Percentiles rank a stretch among this genome's conserved stretches.
phyloP scores from a whole-genome alignment of 2,888 invertebrate species.

The Phaonia tiefii region DNA sequence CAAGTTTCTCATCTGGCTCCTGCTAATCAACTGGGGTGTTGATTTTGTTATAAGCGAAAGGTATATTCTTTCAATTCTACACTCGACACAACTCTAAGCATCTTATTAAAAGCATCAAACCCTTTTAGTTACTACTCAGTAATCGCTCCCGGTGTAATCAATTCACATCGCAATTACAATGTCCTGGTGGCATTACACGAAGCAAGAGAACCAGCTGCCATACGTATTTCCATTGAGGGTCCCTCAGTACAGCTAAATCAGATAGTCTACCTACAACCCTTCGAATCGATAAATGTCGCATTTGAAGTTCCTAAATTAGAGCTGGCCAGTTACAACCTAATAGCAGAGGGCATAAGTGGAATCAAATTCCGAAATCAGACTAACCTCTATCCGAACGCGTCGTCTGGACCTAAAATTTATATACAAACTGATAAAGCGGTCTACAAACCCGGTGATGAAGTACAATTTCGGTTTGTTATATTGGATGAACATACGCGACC shows the following conservation, averaged over 20 bases:
- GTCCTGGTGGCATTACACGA: conserved; percentile 20
- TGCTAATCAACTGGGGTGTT: too few species aligned
- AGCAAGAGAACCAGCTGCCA: not conserved
- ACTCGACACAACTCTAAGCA: too few species aligned
- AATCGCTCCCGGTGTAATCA: conserved; percentile 20
- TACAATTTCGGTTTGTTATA: conserved; percentile 87
- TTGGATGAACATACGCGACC: conserved; percentile 88
- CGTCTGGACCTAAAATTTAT: conserved; percentile 86
- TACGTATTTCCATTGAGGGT: not conserved
- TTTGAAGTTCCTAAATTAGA: not conserved
- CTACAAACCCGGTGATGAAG: conserved; percentile 91
- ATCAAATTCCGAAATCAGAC: conserved; percentile 88
- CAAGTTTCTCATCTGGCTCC: too few species aligned
- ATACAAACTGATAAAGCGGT: conserved; percentile 95
- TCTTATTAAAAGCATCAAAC: too few species aligned
- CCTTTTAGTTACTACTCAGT: conserved; percentile 15
- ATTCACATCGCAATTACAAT: conserved; percentile 40
- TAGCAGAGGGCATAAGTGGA: conserved; percentile 84
- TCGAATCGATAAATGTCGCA: not conserved
- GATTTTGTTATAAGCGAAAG: too few species aligned
- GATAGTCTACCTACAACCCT: not conserved
- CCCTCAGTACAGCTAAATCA: not conserved
- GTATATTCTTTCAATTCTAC: too few species aligned
- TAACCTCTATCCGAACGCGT: conserved; percentile 87
- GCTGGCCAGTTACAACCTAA: not conserved